phyloP scores from a whole-genome alignment of 2,888 invertebrate species.

The Drosophila mimetica region DNA sequence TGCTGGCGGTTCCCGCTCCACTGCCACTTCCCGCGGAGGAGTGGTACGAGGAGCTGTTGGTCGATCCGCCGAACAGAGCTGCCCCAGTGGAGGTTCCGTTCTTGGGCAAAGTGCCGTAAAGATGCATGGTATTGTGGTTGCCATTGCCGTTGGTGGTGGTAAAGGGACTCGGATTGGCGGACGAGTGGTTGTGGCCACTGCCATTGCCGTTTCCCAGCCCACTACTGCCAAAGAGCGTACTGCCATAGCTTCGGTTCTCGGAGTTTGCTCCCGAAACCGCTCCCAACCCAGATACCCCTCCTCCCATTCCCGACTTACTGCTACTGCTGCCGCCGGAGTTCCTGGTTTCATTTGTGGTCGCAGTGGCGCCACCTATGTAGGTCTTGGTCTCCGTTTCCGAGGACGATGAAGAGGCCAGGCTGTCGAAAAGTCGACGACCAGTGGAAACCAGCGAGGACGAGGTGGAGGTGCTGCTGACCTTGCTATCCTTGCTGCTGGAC shows the following conservation, averaged over 20 bases:
- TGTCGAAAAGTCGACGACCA: slow-evolving; percentile 81
- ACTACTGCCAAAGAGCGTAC: slow-evolving; percentile 75
- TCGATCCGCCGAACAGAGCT: slow-evolving; percentile 49
- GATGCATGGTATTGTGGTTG: slow-evolving; percentile 80
- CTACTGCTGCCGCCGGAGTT: slow-evolving; percentile 77
- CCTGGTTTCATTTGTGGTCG: slow-evolving; percentile 78
- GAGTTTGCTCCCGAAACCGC: slow-evolving; percentile 71
- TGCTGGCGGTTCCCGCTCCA: slow-evolving; percentile 81
- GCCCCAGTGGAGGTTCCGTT: slow-evolving; percentile 57
- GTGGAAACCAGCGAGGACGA: slow-evolving; percentile 75
- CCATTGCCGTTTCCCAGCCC: slow-evolving; percentile 72
- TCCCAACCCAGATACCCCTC: slow-evolving; percentile 15
- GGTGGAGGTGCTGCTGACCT: slow-evolving; percentile 61
- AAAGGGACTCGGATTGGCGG: slow-evolving; percentile 74
- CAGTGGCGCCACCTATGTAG: slow-evolving; percentile 61
- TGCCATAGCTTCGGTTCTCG: slow-evolving; percentile 79
- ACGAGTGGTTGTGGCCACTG: slow-evolving; percentile 47
- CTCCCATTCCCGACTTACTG: slow-evolving; percentile 67
- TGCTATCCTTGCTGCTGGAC: slow-evolving; percentile 47
- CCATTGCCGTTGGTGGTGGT: slow-evolving; percentile 71
- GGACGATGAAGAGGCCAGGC: slow-evolving; percentile 77
- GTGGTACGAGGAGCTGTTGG: slow-evolving; percentile 50
- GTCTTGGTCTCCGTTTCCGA: slow-evolving; percentile 76
- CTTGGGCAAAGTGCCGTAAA: slow-evolving; percentile 84
- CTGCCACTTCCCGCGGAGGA: slow-evolving; percentile 41